Evolutionary conservation across 2,113 vertebrate species (phyloP).

Genomic region (Tenebrosternarchus preto): DNA sequence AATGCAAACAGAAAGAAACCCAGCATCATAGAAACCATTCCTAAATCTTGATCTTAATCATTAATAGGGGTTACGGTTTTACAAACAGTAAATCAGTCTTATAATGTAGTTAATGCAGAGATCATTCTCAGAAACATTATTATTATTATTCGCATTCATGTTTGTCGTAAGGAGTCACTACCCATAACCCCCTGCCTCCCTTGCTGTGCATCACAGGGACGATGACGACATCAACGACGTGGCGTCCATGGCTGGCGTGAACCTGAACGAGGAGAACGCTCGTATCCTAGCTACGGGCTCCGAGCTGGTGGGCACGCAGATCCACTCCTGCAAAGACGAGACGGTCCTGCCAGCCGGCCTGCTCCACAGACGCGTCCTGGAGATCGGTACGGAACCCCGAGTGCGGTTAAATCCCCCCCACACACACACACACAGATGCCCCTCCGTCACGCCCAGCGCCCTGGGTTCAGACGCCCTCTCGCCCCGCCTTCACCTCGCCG

Average conservation of each 20-base stretch:
- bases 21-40: too few species aligned
- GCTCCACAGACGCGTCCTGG: constrained; percentile 83
- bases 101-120: too few species aligned
- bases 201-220: constrained; percentile 69
- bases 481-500: neutral
- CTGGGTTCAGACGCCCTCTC: neutral
- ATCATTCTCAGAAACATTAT: too few species aligned
- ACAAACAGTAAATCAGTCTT: neutral
- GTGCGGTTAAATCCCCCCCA: too few species aligned
- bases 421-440: too few species aligned
- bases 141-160: neutral
- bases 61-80: neutral
- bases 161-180: neutral
- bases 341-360: constrained; percentile 81
- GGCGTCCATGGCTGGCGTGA: constrained; percentile 86
- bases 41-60: neutral
- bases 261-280: constrained; percentile 85
- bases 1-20: neutral
- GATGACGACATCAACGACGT: constrained; percentile 88
- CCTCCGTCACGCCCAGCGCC: too few species aligned
- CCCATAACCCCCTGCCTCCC: neutral
- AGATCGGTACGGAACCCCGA: constrained; percentile 75
- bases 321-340: constrained; percentile 86
- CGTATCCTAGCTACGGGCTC: constrained; percentile 84
- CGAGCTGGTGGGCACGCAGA: constrained; percentile 82